Evolutionary conservation across 1,140 invertebrate genomes (phyloP).

Genomic region (Drosophila leontia): DNA sequence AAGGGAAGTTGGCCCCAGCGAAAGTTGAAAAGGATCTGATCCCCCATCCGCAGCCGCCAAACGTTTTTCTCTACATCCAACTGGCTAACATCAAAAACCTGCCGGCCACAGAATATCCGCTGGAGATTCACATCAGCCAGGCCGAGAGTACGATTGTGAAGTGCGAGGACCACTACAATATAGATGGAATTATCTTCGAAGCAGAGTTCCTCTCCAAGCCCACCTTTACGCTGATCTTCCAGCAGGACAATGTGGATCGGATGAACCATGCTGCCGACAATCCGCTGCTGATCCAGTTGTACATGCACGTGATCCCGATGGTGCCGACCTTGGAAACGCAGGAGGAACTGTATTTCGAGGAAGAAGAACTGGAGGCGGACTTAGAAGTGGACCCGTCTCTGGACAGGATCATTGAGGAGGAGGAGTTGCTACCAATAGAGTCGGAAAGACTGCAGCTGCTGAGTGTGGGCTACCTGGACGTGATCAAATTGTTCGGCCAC

Average conservation of each 20-base stretch:
- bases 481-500: conserved; percentile 69
- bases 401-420: neutral
- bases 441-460: conserved; percentile 29
- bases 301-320: conserved; percentile 27
- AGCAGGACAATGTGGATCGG: conserved; percentile 69
- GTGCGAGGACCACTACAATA: conserved; percentile 62
- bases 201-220: conserved; percentile 44
- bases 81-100: conserved; percentile 24
- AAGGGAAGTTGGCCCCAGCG: conserved; percentile 1
- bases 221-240: conserved; percentile 66
- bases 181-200: conserved; percentile 49
- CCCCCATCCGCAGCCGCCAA: conserved; percentile 42
- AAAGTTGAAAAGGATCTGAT: conserved; percentile 2
- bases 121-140: conserved; percentile 25
- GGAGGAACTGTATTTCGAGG: neutral
- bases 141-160: conserved; percentile 44
- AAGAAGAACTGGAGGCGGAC: neutral
- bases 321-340: neutral
- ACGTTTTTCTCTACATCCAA: conserved; percentile 65
- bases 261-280: conserved; percentile 67
- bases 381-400: neutral
- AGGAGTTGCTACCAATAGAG: neutral
- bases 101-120: conserved; percentile 8
- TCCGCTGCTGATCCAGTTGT: conserved; percentile 64
- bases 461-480: conserved; percentile 65